Conservation (phyloP, 35 echinoderm and acorn worm genomes). For the Strongylocentrotus purpuratus region DNA sequence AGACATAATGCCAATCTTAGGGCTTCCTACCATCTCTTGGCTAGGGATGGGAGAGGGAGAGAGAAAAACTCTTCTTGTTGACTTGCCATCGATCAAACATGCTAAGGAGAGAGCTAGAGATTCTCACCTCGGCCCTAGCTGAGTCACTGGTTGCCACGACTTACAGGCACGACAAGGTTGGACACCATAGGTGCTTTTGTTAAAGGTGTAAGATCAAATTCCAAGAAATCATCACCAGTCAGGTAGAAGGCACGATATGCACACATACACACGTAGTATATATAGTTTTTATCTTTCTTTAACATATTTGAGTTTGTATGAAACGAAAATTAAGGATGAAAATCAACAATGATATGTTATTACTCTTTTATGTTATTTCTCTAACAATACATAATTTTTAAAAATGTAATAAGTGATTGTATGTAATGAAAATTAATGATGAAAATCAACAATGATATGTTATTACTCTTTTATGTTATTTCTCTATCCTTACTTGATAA, state of each 20-base stretch:
- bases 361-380: too few relatives aligned
- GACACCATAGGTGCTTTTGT: background rate
- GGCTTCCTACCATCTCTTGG: background rate
- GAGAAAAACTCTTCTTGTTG: background rate
- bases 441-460: too few relatives aligned
- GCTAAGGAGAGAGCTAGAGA: background rate
- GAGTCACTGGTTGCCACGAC: background rate
- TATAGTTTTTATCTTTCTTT: too few relatives aligned
- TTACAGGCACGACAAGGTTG: background rate
- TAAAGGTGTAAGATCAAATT: background rate
- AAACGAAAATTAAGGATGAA: too few relatives aligned
- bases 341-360: too few relatives aligned
- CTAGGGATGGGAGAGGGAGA: background rate
- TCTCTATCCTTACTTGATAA: too few relatives aligned
- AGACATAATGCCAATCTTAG: background rate
- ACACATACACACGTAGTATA: too few relatives aligned
- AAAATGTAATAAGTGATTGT: too few relatives aligned
- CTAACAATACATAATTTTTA: too few relatives aligned
- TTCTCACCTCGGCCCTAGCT: background rate
- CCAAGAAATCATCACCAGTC: background rate
- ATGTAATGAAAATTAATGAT: too few relatives aligned
- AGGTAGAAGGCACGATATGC: background rate
- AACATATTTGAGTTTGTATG: too few relatives aligned
- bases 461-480: too few relatives aligned
- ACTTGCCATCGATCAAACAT: background rate